Evolutionary conservation across 2,797 vertebrate genomes (phyloP), one percentile per base, ranked within the genome.

Genomic region (Sarcoramphus papa): DNA sequence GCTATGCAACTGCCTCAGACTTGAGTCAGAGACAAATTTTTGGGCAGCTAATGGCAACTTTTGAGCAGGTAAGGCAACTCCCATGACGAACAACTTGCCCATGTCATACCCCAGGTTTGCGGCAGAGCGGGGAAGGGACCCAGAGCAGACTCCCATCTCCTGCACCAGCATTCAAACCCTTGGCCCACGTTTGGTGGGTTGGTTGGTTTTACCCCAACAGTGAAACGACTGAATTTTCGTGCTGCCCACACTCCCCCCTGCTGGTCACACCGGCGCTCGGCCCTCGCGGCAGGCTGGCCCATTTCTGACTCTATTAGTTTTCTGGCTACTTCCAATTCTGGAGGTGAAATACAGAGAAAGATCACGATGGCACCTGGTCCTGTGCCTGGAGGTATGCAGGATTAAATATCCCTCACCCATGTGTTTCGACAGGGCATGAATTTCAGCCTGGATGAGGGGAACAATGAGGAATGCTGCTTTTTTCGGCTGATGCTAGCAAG

Each of bases 231-330:
- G 11, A 10, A 9, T 43, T 25, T 76, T 30, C 7, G 5, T 5
- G 69, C 82, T 95, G 93, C 47, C 72, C 96, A 91, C 95, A 95
- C 91, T 91, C 31, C 95, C 95, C 95, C 65, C 96, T 94, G 87
- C 94, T 89, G 93, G 94, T 11, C n/a, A 70, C 91, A 22, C 73
- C 1, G 64, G 6, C 23, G 16, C 83, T 68, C 53, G 22, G 54
- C 25, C 69, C 28, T 33, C 3, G 4, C 67, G 12, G 28, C 84
- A 57, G 76, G 15, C 64, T 10, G 72, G 30, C 24, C 73, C 82
- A 1, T 6, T 43, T 12, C 45, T 0, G 24, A 1, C 31, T 31
- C 6, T 7, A 0, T 6, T 19, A 1, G 2, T 47, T 25, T 37
- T 8, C 59, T 15, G 28, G 18, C 14, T 30, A 1, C 74, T 77